A percentile compares a stretch with the other conserved stretches of the same genome.
Conservation (phyloP, 2,888 invertebrate genomes). For the Hylaea fasciaria region DNA sequence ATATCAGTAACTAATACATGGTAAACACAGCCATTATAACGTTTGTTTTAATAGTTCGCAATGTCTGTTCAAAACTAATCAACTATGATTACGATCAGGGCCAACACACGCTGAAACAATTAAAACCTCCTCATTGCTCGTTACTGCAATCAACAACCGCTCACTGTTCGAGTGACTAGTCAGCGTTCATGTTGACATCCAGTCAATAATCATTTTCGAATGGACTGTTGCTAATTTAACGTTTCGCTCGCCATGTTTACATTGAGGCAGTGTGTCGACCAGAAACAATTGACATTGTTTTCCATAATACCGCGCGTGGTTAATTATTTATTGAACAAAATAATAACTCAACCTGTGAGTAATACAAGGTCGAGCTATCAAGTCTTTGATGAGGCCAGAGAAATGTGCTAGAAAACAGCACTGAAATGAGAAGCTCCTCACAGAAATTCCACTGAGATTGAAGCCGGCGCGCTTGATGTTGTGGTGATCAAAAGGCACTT, state of each 20-base stretch:
- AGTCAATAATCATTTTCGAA: constrained; percentile 16
- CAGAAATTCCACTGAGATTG: constrained; percentile 25
- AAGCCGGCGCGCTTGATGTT: constrained; percentile 21
- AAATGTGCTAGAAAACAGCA: constrained; percentile 28
- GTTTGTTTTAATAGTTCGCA: too few relatives aligned
- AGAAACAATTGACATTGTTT: constrained; percentile 34
- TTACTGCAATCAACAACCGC: constrained; percentile 30
- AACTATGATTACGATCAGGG: neutral
- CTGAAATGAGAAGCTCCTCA: constrained; percentile 28
- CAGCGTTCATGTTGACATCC: constrained; percentile 1
- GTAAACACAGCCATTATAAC: too few relatives aligned
- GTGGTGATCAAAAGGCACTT: constrained; percentile 27
- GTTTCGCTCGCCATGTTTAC: constrained; percentile 32
- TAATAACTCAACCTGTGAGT: neutral
- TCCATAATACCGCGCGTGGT: constrained; percentile 30
- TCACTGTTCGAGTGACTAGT: constrained; percentile 6
- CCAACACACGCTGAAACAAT: constrained; percentile 29
- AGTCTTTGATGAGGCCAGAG: constrained; percentile 11
- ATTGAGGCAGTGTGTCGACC: constrained; percentile 29
- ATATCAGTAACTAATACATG: too few relatives aligned
- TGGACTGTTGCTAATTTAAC: constrained; percentile 5
- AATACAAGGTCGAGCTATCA: constrained; percentile 4
- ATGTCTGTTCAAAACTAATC: too few relatives aligned
- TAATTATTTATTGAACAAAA: constrained; percentile 5
- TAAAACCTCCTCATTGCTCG: constrained; percentile 26